Conservation (phyloP, 2,113 vertebrate species). For the Bathybates hornii region DNA sequence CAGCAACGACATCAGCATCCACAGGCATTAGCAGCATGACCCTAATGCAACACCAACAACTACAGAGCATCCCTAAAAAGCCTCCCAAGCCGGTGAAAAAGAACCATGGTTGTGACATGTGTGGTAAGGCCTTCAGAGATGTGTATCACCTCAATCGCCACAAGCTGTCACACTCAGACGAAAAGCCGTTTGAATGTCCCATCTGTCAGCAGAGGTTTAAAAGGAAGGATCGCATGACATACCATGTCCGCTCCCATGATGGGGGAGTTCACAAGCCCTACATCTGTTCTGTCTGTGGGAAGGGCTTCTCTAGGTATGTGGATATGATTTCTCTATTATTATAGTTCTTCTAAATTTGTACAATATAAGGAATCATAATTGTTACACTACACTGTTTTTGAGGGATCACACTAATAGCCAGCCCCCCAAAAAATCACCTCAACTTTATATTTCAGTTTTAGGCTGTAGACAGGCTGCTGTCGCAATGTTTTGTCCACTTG, state of each 20-base stretch:
- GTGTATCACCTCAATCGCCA: conserved; percentile 97
- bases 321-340: not conserved
- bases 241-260: conserved; percentile 95
- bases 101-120: conserved; percentile 98
- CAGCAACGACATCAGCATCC: conserved; percentile 90
- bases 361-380: not conserved
- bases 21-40: conserved; percentile 68
- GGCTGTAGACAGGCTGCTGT: not conserved
- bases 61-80: conserved; percentile 84
- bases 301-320: conserved; percentile 94
- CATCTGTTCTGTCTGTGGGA: conserved; percentile 97
- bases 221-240: conserved; percentile 98
- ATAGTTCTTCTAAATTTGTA: not conserved
- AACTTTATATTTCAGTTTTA: not conserved
- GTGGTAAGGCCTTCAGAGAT: conserved; percentile 95
- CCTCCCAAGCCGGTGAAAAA: conserved; percentile 95
- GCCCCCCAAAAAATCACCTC: not conserved
- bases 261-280: conserved; percentile 97
- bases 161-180: conserved; percentile 97
- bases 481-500: not conserved
- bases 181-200: conserved; percentile 96
- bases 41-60: conserved; percentile 73
- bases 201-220: conserved; percentile 99
- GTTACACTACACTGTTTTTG: not conserved
- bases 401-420: not conserved